Evolutionary conservation across 1,140 invertebrate species (phyloP).

Genomic region (Apis dorsata): DNA sequence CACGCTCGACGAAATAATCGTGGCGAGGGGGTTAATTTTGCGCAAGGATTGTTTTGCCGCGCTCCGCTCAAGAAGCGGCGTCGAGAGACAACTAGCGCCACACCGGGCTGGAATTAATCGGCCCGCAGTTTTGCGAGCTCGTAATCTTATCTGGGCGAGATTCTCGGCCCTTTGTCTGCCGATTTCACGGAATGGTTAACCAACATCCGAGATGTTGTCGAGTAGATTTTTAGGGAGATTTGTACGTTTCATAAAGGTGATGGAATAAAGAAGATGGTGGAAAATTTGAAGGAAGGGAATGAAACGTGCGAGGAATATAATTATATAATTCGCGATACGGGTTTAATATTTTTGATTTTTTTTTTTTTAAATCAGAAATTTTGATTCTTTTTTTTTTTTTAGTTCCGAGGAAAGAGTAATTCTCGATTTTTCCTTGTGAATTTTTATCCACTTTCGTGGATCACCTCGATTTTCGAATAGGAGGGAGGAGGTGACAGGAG

Average conservation of each 20-base stretch:
- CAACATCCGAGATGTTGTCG: background rate
- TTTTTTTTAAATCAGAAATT: no score
- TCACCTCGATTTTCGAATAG: background rate
- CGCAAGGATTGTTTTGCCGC: conserved; percentile 64
- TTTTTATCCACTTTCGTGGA: background rate
- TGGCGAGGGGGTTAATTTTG: conserved; percentile 62
- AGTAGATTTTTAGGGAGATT: background rate
- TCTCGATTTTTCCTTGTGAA: background rate
- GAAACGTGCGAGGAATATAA: no score
- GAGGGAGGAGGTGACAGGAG: background rate
- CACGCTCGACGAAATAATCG: conserved; percentile 35
- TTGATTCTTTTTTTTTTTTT: no score
- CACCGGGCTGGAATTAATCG: conserved; percentile 23
- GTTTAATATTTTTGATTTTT: no score
- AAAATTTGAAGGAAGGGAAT: no score
- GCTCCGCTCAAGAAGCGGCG: conserved; percentile 37
- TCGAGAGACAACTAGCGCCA: conserved; percentile 34
- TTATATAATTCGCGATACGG: no score
- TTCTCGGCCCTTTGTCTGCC: background rate
- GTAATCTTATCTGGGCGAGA: conserved; percentile 19
- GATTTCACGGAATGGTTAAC: conserved; percentile 17
- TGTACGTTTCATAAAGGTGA: no score
- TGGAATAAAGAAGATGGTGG: no score
- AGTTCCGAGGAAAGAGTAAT: no score
- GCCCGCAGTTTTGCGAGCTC: conserved; percentile 15